Evolutionary conservation across 2,888 invertebrate species (phyloP).

Genomic region (Drosophila emarginata): DNA sequence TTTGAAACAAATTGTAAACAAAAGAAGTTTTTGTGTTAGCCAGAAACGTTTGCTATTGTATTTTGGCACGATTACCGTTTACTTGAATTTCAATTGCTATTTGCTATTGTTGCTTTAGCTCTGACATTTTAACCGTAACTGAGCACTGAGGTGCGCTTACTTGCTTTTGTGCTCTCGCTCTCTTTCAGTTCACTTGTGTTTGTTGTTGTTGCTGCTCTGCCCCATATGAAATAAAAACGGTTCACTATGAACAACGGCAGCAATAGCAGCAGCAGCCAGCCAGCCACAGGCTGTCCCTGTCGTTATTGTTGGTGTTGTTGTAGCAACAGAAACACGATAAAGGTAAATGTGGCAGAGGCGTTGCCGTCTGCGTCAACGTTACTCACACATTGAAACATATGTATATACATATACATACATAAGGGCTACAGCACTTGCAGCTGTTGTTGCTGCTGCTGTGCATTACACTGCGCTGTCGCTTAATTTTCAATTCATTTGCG

Average conservation of each 20-base stretch:
- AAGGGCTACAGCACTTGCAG: conserved; percentile 41
- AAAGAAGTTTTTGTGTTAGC: conserved; percentile 21
- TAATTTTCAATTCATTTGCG: conserved; percentile 55
- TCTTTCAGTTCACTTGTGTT: conserved; percentile 31
- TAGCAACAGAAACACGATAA: conserved; percentile 18
- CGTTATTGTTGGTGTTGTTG: conserved; percentile 23
- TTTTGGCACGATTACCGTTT: conserved; percentile 35
- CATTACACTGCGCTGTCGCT: conserved; percentile 37
- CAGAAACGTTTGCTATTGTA: conserved; percentile 33
- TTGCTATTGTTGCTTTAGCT: conserved; percentile 39
- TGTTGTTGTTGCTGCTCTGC: conserved; percentile 26
- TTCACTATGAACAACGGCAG: conserved; percentile 69
- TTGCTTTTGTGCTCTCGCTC: conserved; percentile 50
- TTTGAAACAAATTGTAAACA: not conserved
- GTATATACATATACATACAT: not conserved
- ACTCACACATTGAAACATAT: not conserved
- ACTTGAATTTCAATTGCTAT: conserved; percentile 44
- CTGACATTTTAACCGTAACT: conserved; percentile 66
- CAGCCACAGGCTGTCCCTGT: conserved; percentile 37
- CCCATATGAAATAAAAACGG: conserved; percentile 80
- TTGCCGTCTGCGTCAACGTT: not conserved
- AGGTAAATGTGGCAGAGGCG: conserved; percentile 9
- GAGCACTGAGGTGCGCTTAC: conserved; percentile 73
- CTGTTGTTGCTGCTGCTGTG: conserved; percentile 38
- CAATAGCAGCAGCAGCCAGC: not conserved